Conservation (phyloP, 2,888 invertebrate species). For the Epinotia bilunana region DNA sequence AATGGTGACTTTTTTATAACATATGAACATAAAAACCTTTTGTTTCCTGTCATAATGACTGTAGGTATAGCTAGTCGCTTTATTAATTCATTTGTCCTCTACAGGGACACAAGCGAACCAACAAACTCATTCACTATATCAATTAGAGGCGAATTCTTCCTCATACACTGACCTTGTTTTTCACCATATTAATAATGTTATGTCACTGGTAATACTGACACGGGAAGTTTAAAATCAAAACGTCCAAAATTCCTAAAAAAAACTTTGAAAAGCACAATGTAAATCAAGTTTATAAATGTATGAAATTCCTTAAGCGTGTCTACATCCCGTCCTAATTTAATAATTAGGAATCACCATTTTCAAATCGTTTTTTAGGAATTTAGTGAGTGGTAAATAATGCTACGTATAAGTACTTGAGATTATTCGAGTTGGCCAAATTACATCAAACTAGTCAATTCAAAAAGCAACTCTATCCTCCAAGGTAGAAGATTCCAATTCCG, state of each 20-base stretch:
- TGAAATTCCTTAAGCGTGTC: no score
- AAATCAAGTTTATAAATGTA: background rate
- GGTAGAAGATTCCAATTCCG: no score
- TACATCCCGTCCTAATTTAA: no score
- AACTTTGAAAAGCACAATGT: no score
- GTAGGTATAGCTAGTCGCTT: background rate
- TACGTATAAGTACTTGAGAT: no score
- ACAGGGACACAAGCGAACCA: constrained; percentile 10
- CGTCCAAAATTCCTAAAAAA: no score
- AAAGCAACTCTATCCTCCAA: no score
- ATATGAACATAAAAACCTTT: constrained; percentile 21
- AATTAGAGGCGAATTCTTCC: constrained; percentile 15
- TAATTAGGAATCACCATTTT: no score
- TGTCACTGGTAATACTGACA: background rate
- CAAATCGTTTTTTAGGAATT: no score
- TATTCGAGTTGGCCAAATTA: no score
- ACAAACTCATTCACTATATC: constrained; percentile 15
- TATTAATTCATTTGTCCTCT: constrained; percentile 24
- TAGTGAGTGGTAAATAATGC: no score
- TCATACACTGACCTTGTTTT: constrained; percentile 11
- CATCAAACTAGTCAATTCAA: no score
- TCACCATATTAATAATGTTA: constrained; percentile 1
- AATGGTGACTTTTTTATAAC: constrained; percentile 13
- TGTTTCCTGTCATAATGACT: constrained; percentile 12
- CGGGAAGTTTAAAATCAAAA: background rate